phyloP scores from a whole-genome alignment of 2,888 invertebrate genomes.

The Hemithea aestivaria region DNA sequence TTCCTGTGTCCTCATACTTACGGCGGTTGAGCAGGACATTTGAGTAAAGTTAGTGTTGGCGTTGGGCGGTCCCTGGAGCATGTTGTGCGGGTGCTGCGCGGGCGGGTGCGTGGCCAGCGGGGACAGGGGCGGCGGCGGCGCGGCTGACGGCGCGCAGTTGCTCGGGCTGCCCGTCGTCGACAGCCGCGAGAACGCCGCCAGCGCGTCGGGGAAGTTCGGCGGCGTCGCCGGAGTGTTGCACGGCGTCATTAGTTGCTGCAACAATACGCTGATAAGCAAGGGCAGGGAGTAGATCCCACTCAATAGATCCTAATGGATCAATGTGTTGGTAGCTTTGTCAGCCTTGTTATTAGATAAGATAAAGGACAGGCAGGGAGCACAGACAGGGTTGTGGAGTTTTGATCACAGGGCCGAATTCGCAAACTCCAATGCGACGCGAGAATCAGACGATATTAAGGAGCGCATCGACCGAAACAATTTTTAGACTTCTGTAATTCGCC shows the following conservation, averaged over 20 bases:
- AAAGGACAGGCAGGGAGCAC: no score
- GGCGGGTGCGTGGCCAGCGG: slow-evolving; percentile 69
- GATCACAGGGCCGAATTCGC: no score
- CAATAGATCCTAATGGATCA: no score
- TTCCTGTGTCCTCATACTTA: slow-evolving; percentile 35
- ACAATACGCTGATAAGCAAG: slow-evolving; percentile 17
- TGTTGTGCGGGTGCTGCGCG: slow-evolving; percentile 46
- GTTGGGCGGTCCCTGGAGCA: slow-evolving; percentile 58
- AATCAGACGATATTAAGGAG: no score
- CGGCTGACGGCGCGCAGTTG: slow-evolving; percentile 43
- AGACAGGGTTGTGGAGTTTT: no score
- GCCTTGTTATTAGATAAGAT: no score
- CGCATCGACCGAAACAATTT: no score
- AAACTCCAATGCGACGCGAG: no score
- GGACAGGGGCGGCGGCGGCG: slow-evolving; percentile 61
- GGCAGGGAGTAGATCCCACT: no score
- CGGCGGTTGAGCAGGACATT: slow-evolving; percentile 72
- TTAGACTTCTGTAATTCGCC: no score
- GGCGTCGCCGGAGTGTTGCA: slow-evolving; percentile 97
- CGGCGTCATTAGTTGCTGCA: slow-evolving; percentile 90
- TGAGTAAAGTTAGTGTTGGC: slow-evolving; percentile 62
- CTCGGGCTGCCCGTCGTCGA: slow-evolving; percentile 83
- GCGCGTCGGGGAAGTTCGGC: slow-evolving; percentile 94
- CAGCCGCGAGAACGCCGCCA: slow-evolving; percentile 92
- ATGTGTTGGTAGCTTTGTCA: no score